These are phyloP conservation scores for Plutella xylostella DNA, from an alignment of 2,888 invertebrate genomes.

Conservation along the genomic window DNA sequence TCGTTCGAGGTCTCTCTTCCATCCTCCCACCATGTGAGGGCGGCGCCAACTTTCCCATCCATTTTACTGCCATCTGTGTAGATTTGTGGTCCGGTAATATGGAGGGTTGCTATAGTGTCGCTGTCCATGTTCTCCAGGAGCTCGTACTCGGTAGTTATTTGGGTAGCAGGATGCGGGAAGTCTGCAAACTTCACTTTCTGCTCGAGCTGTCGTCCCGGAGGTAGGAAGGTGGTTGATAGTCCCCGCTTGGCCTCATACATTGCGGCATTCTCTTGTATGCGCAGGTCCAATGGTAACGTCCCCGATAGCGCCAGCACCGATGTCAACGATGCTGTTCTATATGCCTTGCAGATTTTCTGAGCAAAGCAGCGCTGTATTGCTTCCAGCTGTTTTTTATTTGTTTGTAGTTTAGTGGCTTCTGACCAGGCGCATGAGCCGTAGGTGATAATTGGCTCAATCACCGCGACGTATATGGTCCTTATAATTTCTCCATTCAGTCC, in stretches of 20 bases:
- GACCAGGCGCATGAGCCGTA: slow-evolving; percentile 12
- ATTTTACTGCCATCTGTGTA: slow-evolving; percentile 8
- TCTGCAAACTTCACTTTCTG: neutral
- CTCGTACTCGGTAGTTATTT: too few relatives aligned
- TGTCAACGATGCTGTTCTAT: slow-evolving; percentile 6
- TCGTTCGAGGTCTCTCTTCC: neutral
- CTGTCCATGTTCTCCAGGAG: neutral
- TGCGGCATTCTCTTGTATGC: neutral
- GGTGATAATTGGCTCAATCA: slow-evolving; percentile 9
- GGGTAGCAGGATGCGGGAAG: neutral
- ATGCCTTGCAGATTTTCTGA: slow-evolving; percentile 1
- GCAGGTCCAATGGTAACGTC: slow-evolving; percentile 7
- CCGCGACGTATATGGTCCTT: slow-evolving; percentile 8
- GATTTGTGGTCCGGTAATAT: neutral
- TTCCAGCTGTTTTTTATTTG: neutral
- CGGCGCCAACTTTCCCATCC: slow-evolving; percentile 6
- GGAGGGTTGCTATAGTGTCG: neutral
- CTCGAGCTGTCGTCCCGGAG: neutral
- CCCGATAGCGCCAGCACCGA: slow-evolving; percentile 2
- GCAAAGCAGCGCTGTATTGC: neutral
- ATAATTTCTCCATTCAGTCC: slow-evolving; percentile 10
- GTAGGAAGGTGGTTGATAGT: neutral
- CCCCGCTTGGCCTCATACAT: neutral
- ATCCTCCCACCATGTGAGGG: slow-evolving; percentile 2
- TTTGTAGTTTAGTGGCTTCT: neutral